Conservation (phyloP, 2,888 invertebrate species). For the Lasius platythorax region DNA sequence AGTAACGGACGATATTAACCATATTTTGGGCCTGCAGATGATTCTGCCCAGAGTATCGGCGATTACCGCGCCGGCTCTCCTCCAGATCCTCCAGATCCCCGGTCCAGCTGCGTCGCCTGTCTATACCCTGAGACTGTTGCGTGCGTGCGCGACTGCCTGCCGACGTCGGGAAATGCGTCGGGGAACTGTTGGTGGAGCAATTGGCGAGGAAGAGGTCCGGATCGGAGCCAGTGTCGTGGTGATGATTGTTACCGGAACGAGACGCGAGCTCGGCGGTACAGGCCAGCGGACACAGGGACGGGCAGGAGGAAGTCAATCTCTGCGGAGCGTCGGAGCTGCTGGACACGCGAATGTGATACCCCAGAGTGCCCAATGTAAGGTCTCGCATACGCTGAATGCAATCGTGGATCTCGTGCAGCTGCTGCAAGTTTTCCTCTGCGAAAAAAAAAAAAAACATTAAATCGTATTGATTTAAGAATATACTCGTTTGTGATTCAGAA, state of each 20-base stretch:
- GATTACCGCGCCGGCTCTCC: slow-evolving; percentile 86
- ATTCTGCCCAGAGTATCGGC: slow-evolving; percentile 82
- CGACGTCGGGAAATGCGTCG: slow-evolving; percentile 84
- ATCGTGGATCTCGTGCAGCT: slow-evolving; percentile 92
- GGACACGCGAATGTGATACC: slow-evolving; percentile 78
- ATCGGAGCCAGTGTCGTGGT: slow-evolving; percentile 86
- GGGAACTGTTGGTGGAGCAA: slow-evolving; percentile 87
- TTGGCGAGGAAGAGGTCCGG: slow-evolving; percentile 85
- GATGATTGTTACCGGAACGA: slow-evolving; percentile 85
- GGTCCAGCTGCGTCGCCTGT: slow-evolving; percentile 94
- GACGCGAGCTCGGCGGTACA: slow-evolving; percentile 68
- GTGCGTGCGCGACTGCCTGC: slow-evolving; percentile 84
- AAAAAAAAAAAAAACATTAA: slow-evolving; percentile 30
- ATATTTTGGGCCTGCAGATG: slow-evolving; percentile 84
- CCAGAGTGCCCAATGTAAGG: slow-evolving; percentile 85
- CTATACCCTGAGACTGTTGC: slow-evolving; percentile 87
- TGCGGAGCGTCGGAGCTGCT: slow-evolving; percentile 83
- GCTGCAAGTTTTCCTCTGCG: slow-evolving; percentile 91
- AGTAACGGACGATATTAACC: slow-evolving; percentile 75
- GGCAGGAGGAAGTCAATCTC: slow-evolving; percentile 91
- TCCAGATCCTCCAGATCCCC: slow-evolving; percentile 88
- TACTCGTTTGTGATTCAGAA: not conserved
- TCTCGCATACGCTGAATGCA: slow-evolving; percentile 93
- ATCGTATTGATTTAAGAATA: not conserved
- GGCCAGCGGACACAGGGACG: slow-evolving; percentile 87